These are phyloP conservation scores for Coleophora flavipennella DNA, from an alignment of 2,888 invertebrate species.

Conservation along the genomic window DNA sequence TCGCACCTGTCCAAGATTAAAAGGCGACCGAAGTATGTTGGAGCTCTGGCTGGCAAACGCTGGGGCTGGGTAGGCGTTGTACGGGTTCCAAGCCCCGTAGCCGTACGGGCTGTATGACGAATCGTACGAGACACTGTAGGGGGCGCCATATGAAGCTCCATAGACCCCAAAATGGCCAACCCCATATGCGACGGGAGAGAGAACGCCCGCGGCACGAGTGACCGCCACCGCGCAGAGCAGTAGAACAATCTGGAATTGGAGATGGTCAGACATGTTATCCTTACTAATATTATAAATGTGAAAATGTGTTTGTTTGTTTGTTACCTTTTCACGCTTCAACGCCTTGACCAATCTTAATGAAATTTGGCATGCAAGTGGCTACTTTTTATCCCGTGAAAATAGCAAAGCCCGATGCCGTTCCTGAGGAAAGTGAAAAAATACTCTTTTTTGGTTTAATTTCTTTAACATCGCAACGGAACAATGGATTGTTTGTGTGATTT, in stretches of 20 bases:
- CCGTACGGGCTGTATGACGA: slow-evolving; percentile 19
- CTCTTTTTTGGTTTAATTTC: no score
- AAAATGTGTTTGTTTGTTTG: no score
- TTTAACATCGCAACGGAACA: no score
- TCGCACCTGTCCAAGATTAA: slow-evolving; percentile 76
- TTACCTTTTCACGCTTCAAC: no score
- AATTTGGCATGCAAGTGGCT: no score
- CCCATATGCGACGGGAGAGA: slow-evolving; percentile 38
- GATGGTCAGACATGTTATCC: no score
- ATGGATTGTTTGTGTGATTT: no score
- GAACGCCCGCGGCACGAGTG: slow-evolving; percentile 35
- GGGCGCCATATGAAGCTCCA: slow-evolving; percentile 32
- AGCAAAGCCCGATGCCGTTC: no score
- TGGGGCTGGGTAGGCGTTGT: slow-evolving; percentile 54
- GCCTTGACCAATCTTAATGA: no score
- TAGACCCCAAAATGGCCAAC: slow-evolving; percentile 28
- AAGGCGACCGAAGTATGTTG: slow-evolving; percentile 75
- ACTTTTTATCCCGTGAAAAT: no score
- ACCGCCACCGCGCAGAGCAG: slow-evolving; percentile 37
- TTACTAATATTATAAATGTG: no score
- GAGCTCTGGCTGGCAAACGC: slow-evolving; percentile 72
- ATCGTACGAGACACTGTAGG: slow-evolving; percentile 27
- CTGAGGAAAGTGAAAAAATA: no score
- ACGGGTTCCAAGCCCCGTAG: slow-evolving; percentile 51
- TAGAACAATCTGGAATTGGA: slow-evolving; percentile 32